Base-by-base conservation (phyloP, 1,140 invertebrate species). In the Thaumetopoea pityocampa region DNA sequence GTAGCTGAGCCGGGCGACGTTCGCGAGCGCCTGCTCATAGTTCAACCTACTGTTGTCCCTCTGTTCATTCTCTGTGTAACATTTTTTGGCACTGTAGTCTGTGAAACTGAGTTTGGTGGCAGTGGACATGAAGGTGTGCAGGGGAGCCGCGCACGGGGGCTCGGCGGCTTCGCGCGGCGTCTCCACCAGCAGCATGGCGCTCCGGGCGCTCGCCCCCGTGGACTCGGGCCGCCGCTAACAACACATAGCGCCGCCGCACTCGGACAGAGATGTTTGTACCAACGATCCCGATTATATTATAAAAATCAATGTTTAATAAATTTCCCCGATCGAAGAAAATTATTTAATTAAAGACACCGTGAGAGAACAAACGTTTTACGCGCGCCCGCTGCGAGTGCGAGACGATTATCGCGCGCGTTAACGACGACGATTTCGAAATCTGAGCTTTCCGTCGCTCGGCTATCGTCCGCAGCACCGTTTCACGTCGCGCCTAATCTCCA, bases 121-220 rank as follows among this genome's bases (percentile, higher is more conserved):
- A 22, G 78, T 70, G 49, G 78, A 80, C 74, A 81, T 78, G 42
- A 73, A 74, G 41, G 72, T 55, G 60, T 86, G 79, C 7, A 82
- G 51, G 43, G 77, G 79, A 52, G 73, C 72, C 60, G 71, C 73
- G 59, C 69, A 77, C 62, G 74, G 72, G 47, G 82, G 79, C 67
- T 77, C 79, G 70, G 73, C 82, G 70, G 79, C 76, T 74, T 85
- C 84, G 47, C 73, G 70, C 50, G 79, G 78, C 44, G 66, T 57
- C 71, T 85, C 82, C 56, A 85, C 74, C 59, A 85, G 67, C 41
- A 85, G 72, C 84, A 86, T 85, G 63, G 66, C 74, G 72, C 41
- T 51, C 55, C 52, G 44, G 36, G 50, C 48, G 28, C 45, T 46
- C 30, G 50, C 42, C 42, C 51, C 43, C 51, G 50, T 23, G 62